These are phyloP conservation scores for Columba guinea DNA, from an alignment of 2,797 vertebrate species.

Conservation along the genomic window DNA sequence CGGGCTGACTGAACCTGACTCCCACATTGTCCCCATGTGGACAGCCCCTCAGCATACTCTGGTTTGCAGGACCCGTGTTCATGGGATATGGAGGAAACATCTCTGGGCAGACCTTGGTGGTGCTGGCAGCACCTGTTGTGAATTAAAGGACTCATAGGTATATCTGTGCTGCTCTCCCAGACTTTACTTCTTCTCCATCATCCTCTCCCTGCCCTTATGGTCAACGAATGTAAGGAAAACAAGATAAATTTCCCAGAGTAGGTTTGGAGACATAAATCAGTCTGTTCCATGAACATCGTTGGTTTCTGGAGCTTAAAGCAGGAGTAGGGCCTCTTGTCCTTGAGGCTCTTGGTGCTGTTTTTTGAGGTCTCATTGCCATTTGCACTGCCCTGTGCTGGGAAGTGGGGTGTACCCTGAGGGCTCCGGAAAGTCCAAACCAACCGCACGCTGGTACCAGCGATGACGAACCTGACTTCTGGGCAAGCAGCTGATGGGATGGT, in stretches of 20 bases:
- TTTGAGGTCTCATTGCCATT: neutral
- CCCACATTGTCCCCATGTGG: accelerated
- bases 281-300: neutral
- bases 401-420: neutral
- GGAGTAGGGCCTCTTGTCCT: neutral
- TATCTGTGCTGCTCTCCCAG: neutral
- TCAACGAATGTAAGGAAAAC: neutral
- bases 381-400: neutral
- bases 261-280: neutral
- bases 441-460: neutral
- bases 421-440: neutral
- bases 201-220: neutral
- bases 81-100: neutral
- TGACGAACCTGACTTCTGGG: neutral
- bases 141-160: neutral
- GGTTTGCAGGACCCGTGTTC: accelerated
- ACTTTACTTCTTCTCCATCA: neutral
- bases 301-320: neutral
- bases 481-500: neutral
- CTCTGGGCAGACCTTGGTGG: neutral
- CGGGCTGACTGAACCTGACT: neutral
- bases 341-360: neutral
- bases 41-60: neutral
- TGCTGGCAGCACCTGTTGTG: neutral
- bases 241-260: neutral